Evolutionary conservation across 2,113 vertebrate genomes (phyloP).

Genomic region (Polyodon spathula): DNA sequence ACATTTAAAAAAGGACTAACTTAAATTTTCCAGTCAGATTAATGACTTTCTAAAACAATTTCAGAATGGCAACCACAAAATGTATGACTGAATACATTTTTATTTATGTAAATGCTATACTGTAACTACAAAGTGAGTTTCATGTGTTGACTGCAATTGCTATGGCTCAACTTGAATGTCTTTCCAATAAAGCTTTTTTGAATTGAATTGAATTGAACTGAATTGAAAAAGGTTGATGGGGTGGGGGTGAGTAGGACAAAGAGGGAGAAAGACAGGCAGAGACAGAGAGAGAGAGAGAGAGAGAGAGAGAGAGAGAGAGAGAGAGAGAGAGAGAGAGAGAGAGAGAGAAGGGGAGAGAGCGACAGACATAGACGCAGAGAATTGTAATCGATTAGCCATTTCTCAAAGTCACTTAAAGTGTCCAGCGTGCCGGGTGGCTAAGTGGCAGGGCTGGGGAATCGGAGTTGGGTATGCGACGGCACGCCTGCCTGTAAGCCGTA

Average conservation of each 20-base stretch:
- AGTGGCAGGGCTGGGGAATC: conserved; percentile 56
- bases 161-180: conserved; percentile 58
- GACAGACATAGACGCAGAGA: conserved; percentile 47
- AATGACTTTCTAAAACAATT: background rate
- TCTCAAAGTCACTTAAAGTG: conserved; percentile 86
- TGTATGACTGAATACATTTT: no score
- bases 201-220: conserved; percentile 16
- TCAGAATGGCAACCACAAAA: background rate
- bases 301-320: background rate
- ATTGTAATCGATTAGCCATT: conserved; percentile 91
- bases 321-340: conserved; percentile 27
- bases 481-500: conserved; percentile 59
- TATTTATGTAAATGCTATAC: no score
- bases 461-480: conserved; percentile 68
- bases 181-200: conserved; percentile 43
- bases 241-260: conserved; percentile 12
- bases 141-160: conserved; percentile 37
- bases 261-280: background rate
- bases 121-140: conserved; percentile 18
- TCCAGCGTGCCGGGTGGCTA: conserved; percentile 63
- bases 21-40: no score
- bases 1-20: no score
- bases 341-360: conserved; percentile 43
- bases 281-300: conserved; percentile 23
- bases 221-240: conserved; percentile 17